phyloP scores from a whole-genome alignment of 2,888 invertebrate genomes.

The Micoletzkya japonica region DNA sequence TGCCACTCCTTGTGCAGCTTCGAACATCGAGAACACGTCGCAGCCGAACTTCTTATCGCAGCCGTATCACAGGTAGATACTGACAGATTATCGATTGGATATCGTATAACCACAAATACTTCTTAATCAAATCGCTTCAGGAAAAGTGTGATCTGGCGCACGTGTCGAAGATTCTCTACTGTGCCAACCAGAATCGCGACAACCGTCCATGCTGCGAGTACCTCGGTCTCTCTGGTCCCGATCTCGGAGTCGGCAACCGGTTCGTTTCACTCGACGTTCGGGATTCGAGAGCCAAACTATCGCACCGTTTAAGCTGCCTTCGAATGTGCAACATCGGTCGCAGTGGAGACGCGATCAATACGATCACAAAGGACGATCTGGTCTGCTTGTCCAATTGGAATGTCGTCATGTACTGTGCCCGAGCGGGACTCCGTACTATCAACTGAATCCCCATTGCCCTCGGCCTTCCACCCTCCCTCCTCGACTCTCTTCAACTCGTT shows the following conservation, averaged over 20 bases:
- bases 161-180: slow-evolving; percentile 54
- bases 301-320: slow-evolving; percentile 44
- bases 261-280: slow-evolving; percentile 21
- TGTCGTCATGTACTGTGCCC: slow-evolving; percentile 61
- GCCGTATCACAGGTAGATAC: slow-evolving; percentile 21
- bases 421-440: slow-evolving; percentile 57
- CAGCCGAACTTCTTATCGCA: slow-evolving; percentile 53
- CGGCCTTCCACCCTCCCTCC: no score
- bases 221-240: slow-evolving; percentile 52
- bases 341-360: slow-evolving; percentile 47
- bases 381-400: slow-evolving; percentile 61
- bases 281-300: background rate
- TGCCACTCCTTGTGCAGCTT: slow-evolving; percentile 60
- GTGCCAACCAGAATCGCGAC: slow-evolving; percentile 61
- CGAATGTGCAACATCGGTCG: slow-evolving; percentile 58
- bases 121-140: background rate
- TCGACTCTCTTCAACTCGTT: no score
- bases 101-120: slow-evolving; percentile 17
- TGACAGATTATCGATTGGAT: background rate
- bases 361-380: slow-evolving; percentile 55
- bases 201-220: slow-evolving; percentile 59
- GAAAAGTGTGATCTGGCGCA: slow-evolving; percentile 44
- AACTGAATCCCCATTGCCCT: slow-evolving; percentile 38
- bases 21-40: slow-evolving; percentile 60
- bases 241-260: slow-evolving; percentile 56